Percentiles rank a stretch among this genome's conserved stretches.
phyloP scores from a whole-genome alignment of 1,140 invertebrate genomes.

The Brachionus paranguensis region DNA sequence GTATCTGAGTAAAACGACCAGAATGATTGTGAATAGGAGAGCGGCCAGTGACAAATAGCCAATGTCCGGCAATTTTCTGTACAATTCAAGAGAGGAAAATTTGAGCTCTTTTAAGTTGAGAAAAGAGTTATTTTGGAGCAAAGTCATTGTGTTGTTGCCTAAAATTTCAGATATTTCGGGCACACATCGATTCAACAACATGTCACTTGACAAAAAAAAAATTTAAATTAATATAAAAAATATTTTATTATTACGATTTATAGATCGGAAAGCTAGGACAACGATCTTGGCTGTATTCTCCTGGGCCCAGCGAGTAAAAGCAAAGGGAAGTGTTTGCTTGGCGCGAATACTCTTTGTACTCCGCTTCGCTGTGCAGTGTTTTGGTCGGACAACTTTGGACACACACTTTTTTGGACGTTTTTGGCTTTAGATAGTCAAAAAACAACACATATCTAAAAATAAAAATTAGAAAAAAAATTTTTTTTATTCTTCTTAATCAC shows the following conservation, averaged over 20 bases:
- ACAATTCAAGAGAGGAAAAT: slow-evolving; percentile 6
- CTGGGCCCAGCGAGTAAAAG: slow-evolving; percentile 51
- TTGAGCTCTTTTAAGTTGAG: not conserved
- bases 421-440: slow-evolving; percentile 70
- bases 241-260: slow-evolving; percentile 44
- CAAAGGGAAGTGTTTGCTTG: slow-evolving; percentile 68
- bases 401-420: slow-evolving; percentile 75
- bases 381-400: slow-evolving; percentile 75
- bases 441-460: slow-evolving; percentile 69
- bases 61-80: not conserved
- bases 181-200: not conserved
- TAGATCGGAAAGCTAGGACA: slow-evolving; percentile 48
- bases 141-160: slow-evolving; percentile 69
- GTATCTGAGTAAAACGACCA: slow-evolving; percentile 76
- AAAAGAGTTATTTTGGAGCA: slow-evolving; percentile 47
- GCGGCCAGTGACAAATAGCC: slow-evolving; percentile 42
- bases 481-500: slow-evolving; percentile 47
- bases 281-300: slow-evolving; percentile 45
- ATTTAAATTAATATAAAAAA: not conserved
- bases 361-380: slow-evolving; percentile 62
- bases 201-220: not conserved
- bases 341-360: slow-evolving; percentile 69
- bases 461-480: slow-evolving; percentile 42
- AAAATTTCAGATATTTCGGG: slow-evolving; percentile 43
- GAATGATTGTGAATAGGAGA: slow-evolving; percentile 72